Percentiles rank a stretch among this genome's conserved stretches.
These are phyloP conservation scores for Apus apus DNA, from an alignment of 2,113 vertebrate genomes.

Conservation along the genomic window DNA sequence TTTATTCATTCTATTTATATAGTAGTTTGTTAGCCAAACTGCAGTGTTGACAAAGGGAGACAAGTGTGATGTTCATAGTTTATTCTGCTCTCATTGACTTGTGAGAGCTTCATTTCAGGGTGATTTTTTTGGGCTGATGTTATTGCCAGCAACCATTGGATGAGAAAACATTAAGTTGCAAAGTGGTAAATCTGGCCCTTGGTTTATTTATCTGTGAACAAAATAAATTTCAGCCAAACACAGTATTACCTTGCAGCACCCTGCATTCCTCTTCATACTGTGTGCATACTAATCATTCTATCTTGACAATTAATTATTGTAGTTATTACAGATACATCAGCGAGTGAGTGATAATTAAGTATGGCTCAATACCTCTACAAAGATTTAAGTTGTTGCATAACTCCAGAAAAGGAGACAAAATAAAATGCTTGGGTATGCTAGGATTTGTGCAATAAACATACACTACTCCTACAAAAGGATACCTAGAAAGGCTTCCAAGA, in stretches of 20 bases:
- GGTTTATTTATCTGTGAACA: conserved; percentile 21
- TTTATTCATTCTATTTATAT: neutral
- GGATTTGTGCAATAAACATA: neutral
- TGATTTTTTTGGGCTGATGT: neutral
- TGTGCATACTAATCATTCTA: neutral
- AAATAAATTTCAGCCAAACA: conserved; percentile 1
- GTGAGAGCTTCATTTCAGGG: neutral
- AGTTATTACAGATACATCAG: neutral
- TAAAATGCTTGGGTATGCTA: neutral
- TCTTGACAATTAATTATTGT: neutral
- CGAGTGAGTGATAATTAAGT: neutral
- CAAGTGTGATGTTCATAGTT: neutral
- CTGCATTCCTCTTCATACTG: neutral
- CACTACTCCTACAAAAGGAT: neutral
- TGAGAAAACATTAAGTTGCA: neutral
- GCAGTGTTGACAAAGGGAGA: neutral
- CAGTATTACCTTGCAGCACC: neutral
- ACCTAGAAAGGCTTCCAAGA: neutral
- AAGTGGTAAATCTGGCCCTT: neutral
- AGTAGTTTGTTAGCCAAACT: neutral
- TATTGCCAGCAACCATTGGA: neutral
- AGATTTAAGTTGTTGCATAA: neutral
- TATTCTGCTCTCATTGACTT: neutral
- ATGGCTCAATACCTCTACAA: neutral
- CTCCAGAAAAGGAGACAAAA: neutral